These are phyloP conservation scores for Schizothorax lantsangensis DNA, from an alignment of 2,797 vertebrate species.

Conservation along the genomic window DNA sequence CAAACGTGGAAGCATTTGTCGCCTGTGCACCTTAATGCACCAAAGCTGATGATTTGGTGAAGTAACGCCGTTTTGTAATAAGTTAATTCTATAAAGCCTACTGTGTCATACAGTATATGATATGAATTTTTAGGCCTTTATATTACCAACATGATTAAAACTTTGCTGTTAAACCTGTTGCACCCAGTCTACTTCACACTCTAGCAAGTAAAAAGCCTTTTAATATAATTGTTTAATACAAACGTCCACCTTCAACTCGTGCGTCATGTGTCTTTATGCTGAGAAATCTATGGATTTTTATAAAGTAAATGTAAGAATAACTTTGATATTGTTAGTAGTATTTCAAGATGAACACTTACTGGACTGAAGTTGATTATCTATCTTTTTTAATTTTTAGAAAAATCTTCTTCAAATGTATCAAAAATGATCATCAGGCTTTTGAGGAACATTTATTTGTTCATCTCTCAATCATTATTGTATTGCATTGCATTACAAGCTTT, in stretches of 20 bases:
- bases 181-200: neutral
- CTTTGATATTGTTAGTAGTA: neutral
- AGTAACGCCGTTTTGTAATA: neutral
- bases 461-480: neutral
- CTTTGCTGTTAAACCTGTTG: conserved; percentile 10
- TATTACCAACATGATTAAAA: neutral
- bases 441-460: neutral
- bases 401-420: neutral
- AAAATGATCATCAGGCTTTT: neutral
- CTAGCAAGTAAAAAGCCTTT: neutral
- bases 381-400: no score
- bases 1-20: neutral
- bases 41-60: neutral
- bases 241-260: neutral
- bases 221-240: neutral
- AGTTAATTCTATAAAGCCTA: neutral
- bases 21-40: neutral
- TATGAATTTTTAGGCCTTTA: neutral
- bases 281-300: neutral
- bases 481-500: neutral
- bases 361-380: neutral
- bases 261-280: neutral
- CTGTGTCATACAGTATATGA: neutral
- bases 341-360: neutral
- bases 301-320: neutral